phyloP scores from a whole-genome alignment of 2,113 vertebrate species.

The Eira barbara region DNA sequence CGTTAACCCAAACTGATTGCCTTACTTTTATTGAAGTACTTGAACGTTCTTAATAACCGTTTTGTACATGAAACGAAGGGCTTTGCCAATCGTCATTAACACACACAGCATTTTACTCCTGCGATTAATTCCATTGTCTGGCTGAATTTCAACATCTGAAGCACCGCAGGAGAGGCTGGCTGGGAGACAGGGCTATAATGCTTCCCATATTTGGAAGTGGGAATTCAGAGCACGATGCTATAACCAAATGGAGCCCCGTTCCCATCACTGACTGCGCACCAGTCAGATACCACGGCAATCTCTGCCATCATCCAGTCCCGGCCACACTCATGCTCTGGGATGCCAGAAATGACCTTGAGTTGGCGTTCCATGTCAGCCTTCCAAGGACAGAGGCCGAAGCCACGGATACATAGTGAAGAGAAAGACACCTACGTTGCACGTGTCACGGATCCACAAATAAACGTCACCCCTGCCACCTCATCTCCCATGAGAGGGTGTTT shows the following conservation, averaged over 20 bases:
- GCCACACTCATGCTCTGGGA: background rate
- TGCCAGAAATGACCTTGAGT: background rate
- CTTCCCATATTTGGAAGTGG: background rate
- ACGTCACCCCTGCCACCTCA: background rate
- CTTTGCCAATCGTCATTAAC: background rate
- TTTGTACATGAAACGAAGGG: background rate
- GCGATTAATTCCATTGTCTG: background rate
- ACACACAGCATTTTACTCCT: background rate
- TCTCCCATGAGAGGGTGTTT: background rate
- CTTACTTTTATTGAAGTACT: background rate
- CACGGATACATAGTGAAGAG: background rate
- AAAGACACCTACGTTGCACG: background rate
- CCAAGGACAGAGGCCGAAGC: background rate
- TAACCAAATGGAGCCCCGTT: background rate
- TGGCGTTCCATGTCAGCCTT: background rate
- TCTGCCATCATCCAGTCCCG: accelerated
- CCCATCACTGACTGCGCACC: background rate
- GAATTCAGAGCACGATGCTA: background rate
- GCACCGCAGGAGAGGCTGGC: background rate
- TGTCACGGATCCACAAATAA: accelerated
- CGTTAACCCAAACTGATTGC: background rate
- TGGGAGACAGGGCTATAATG: background rate
- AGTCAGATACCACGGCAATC: background rate
- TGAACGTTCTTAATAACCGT: background rate
- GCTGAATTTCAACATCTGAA: background rate